Percentiles rank a stretch among this genome's conserved stretches.
Evolutionary conservation across 1,140 invertebrate species (phyloP).

Genomic region (Hyles euphorbiae): DNA sequence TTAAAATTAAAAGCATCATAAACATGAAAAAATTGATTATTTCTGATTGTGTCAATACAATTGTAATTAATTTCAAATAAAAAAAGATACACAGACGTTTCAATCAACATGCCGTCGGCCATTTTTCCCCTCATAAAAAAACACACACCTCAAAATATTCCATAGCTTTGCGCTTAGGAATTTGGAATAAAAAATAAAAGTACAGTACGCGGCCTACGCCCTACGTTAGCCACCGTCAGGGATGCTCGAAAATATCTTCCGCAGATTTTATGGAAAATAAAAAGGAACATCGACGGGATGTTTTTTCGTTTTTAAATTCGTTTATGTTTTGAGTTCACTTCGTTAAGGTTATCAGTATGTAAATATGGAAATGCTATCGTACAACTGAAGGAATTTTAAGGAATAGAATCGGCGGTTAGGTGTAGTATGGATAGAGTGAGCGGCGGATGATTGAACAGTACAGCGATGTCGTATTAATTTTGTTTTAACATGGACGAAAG

Average conservation of each 20-base stretch:
- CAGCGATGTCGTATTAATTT: neutral
- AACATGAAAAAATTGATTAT: too few species aligned
- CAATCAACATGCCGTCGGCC: constrained; percentile 10
- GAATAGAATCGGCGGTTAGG: too few species aligned
- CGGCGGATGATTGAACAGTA: too few species aligned
- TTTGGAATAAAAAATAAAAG: constrained; percentile 16
- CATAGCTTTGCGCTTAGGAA: constrained; percentile 30
- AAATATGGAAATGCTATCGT: neutral
- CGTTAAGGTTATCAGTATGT: constrained; percentile 13
- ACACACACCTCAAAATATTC: constrained; percentile 24
- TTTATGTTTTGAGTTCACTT: too few species aligned
- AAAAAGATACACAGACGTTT: neutral
- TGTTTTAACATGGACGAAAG: too few species aligned
- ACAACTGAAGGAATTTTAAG: neutral
- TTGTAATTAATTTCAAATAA: neutral
- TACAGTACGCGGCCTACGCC: too few species aligned
- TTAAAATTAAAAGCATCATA: too few species aligned
- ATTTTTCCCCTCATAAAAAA: neutral
- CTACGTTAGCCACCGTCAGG: constrained; percentile 19
- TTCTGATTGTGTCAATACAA: too few species aligned
- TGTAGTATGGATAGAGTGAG: too few species aligned
- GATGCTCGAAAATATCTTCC: constrained; percentile 1
- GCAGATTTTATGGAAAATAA: too few species aligned
- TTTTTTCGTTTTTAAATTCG: too few species aligned
- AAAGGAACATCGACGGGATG: too few species aligned